Evolutionary conservation across 2,888 invertebrate species (phyloP).

Genomic region (Mantis religiosa): DNA sequence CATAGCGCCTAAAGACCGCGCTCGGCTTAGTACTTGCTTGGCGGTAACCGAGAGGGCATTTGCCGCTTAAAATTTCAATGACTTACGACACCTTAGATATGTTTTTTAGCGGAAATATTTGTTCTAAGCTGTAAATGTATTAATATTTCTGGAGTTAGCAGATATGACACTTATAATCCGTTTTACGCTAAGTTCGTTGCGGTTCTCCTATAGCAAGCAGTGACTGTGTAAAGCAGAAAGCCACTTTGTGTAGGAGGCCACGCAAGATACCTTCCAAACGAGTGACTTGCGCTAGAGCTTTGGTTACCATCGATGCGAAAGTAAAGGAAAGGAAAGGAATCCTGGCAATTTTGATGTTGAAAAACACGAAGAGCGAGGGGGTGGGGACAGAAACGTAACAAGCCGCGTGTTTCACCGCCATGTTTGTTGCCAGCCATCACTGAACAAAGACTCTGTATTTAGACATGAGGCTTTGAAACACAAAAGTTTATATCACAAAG

Average conservation of each 20-base stretch:
- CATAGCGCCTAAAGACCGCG: too few species aligned
- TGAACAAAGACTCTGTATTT: constrained; percentile 16
- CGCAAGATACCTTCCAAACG: constrained; percentile 22
- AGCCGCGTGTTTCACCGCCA: constrained; percentile 14
- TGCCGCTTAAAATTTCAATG: too few species aligned
- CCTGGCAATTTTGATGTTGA: constrained; percentile 26
- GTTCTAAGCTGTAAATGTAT: too few species aligned
- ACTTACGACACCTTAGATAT: too few species aligned
- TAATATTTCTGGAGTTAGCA: too few species aligned
- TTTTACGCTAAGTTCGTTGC: too few species aligned
- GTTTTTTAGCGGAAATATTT: too few species aligned
- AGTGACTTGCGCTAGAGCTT: constrained; percentile 19
- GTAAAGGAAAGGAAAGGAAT: constrained; percentile 23
- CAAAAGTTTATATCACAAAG: not conserved
- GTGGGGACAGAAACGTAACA: constrained; percentile 9
- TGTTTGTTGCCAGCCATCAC: constrained; percentile 3
- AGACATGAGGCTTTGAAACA: constrained; percentile 7
- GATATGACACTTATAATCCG: too few species aligned
- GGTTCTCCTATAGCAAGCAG: too few species aligned
- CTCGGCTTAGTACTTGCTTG: too few species aligned
- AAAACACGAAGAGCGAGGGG: constrained; percentile 13
- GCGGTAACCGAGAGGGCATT: too few species aligned
- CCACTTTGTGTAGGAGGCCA: not conserved
- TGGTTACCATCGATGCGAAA: constrained; percentile 14
- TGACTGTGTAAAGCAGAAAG: not conserved